These are phyloP conservation scores for Agrypnia vestita DNA, from an alignment of 1,140 invertebrate species.

Conservation along the genomic window DNA sequence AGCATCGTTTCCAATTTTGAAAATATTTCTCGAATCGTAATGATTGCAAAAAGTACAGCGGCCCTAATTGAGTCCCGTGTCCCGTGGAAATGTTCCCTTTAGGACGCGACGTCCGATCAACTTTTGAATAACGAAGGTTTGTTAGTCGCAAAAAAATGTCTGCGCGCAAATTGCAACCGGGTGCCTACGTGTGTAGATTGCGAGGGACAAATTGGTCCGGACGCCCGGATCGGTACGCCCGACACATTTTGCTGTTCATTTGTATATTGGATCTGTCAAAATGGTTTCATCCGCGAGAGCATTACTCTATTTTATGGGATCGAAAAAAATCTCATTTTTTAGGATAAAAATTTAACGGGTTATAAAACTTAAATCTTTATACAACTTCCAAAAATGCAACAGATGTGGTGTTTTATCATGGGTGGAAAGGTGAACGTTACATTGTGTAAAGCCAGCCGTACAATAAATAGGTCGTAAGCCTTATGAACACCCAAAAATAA, in stretches of 20 bases:
- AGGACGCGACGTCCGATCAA: conserved; percentile 1
- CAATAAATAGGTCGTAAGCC: too few relatives aligned
- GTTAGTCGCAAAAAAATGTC: conserved; percentile 22
- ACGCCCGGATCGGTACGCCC: background rate
- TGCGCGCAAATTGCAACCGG: conserved; percentile 14
- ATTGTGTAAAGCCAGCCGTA: too few relatives aligned
- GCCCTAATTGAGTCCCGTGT: conserved; percentile 51
- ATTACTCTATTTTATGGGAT: background rate
- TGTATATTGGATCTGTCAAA: background rate
- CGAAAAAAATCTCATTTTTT: background rate
- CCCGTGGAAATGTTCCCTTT: background rate
- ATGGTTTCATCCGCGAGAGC: background rate
- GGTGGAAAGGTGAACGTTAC: too few relatives aligned
- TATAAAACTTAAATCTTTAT: too few relatives aligned
- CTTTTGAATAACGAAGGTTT: conserved; percentile 12
- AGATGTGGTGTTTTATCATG: too few relatives aligned
- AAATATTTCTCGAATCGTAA: conserved; percentile 31
- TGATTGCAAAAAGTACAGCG: conserved; percentile 51
- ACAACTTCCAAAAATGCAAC: too few relatives aligned
- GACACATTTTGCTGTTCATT: conserved; percentile 13
- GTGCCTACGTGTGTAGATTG: conserved; percentile 32
- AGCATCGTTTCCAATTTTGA: conserved; percentile 6
- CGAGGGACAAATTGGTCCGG: conserved; percentile 13
- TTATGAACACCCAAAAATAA: too few relatives aligned
- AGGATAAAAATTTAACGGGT: too few relatives aligned